phyloP scores from a whole-genome alignment of 2,888 invertebrate species.

The Notodonta ziczac region DNA sequence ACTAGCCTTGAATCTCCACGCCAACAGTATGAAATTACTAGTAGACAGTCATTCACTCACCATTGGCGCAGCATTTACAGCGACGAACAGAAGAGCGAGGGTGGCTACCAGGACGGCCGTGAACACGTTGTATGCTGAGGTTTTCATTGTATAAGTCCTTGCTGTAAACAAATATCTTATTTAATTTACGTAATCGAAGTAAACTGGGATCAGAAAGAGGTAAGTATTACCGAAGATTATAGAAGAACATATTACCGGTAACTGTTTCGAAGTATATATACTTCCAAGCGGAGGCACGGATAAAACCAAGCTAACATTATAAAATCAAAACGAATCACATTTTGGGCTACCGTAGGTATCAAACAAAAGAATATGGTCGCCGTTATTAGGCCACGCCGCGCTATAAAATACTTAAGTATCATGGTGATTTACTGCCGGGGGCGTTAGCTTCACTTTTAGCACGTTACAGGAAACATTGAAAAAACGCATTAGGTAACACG shows the following conservation, averaged over 20 bases:
- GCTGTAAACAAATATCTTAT: slow-evolving; percentile 17
- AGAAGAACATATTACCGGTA: too few relatives aligned
- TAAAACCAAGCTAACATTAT: background rate
- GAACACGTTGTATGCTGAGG: slow-evolving; percentile 49
- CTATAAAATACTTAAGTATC: slow-evolving; percentile 8
- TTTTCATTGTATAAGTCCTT: slow-evolving; percentile 57
- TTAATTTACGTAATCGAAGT: too few relatives aligned
- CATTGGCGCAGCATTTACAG: slow-evolving; percentile 64
- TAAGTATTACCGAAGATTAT: too few relatives aligned
- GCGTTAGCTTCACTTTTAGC: background rate
- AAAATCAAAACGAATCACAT: background rate
- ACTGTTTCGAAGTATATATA: too few relatives aligned
- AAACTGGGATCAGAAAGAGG: too few relatives aligned
- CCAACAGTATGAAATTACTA: too few relatives aligned
- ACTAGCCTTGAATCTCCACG: too few relatives aligned
- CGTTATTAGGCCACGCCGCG: slow-evolving; percentile 6
- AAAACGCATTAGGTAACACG: background rate
- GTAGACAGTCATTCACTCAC: slow-evolving; percentile 43
- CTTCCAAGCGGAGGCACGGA: too few relatives aligned
- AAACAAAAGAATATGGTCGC: slow-evolving; percentile 3
- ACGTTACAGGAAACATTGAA: slow-evolving; percentile 3
- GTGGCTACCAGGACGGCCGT: slow-evolving; percentile 55
- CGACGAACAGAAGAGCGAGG: slow-evolving; percentile 56
- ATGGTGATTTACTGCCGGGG: background rate
- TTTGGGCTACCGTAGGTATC: background rate